Evolutionary conservation across 2,797 vertebrate species (phyloP).

Genomic region (Enteromius unitaeniatus): DNA sequence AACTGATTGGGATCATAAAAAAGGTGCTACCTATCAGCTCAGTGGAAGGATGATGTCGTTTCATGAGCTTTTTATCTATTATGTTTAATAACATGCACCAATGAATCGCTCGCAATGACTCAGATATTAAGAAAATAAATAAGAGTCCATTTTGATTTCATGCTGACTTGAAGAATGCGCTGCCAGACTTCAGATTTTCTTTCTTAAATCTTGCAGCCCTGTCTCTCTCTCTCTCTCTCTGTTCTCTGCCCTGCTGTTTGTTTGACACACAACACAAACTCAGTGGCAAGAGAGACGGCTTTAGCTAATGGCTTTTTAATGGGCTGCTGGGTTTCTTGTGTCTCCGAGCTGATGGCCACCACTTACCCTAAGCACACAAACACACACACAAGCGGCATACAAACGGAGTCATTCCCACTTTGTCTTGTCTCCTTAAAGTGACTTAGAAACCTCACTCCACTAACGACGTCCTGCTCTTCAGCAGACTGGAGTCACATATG

Average conservation of each 20-base stretch:
- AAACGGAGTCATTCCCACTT: conserved; percentile 36
- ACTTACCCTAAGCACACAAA: conserved; percentile 43
- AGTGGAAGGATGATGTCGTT: neutral
- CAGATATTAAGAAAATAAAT: neutral
- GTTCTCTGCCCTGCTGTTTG: conserved; percentile 19
- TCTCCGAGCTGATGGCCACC: conserved; percentile 51
- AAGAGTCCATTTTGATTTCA: neutral
- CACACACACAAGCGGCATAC: conserved; percentile 28
- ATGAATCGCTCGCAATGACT: neutral
- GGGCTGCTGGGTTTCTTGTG: conserved; percentile 48
- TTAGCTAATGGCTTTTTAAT: conserved; percentile 55
- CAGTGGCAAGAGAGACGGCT: conserved; percentile 29
- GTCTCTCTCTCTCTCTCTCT: neutral
- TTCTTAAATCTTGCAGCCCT: neutral
- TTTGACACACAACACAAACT: conserved; percentile 45
- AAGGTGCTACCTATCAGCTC: neutral
- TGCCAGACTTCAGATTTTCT: neutral
- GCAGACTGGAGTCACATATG: conserved; percentile 34
- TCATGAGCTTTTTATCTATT: neutral
- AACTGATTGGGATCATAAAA: neutral
- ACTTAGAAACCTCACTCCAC: conserved; percentile 34
- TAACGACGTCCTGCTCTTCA: conserved; percentile 26
- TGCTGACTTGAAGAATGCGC: neutral
- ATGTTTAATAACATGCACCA: neutral
- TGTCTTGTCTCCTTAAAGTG: conserved; percentile 42